Evolutionary conservation across 2,113 vertebrate genomes (phyloP).

Genomic region (Pleuronectes platessa): DNA sequence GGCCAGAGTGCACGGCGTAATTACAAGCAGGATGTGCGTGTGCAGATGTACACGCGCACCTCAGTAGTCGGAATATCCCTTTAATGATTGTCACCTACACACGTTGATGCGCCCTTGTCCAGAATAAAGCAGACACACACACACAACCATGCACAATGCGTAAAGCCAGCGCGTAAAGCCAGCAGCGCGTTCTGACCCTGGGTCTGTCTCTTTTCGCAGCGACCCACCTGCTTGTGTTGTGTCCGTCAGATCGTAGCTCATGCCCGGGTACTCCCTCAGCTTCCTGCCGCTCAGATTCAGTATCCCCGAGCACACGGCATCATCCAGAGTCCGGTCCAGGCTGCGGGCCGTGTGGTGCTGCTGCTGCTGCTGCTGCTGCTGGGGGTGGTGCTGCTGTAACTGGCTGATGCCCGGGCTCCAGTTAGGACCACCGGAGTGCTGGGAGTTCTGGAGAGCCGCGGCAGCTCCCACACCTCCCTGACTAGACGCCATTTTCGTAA

Average conservation of each 20-base stretch:
- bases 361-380: slow-evolving; percentile 71
- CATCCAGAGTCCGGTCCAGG: slow-evolving; percentile 94
- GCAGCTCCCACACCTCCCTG: slow-evolving; percentile 85
- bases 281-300: slow-evolving; percentile 96
- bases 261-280: slow-evolving; percentile 92
- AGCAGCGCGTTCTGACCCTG: background rate
- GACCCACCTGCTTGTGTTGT: slow-evolving; percentile 94
- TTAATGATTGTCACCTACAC: slow-evolving; percentile 43
- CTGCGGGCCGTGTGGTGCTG: slow-evolving; percentile 88
- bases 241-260: slow-evolving; percentile 93
- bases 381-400: slow-evolving; percentile 79
- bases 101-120: slow-evolving; percentile 23
- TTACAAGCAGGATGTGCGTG: background rate
- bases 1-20: background rate
- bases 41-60: background rate
- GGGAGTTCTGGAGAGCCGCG: slow-evolving; percentile 79
- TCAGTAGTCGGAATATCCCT: slow-evolving; percentile 14
- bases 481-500: slow-evolving; percentile 91
- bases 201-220: background rate
- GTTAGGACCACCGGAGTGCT: slow-evolving; percentile 86
- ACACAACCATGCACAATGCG: slow-evolving; percentile 31
- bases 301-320: slow-evolving; percentile 91
- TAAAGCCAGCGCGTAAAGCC: no score
- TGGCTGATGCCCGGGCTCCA: slow-evolving; percentile 86
- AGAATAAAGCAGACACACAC: background rate